A percentile compares a stretch with the other conserved stretches of the same genome.
Evolutionary conservation across 1,140 invertebrate genomes (phyloP).

Genomic region (Caerostris darwini): DNA sequence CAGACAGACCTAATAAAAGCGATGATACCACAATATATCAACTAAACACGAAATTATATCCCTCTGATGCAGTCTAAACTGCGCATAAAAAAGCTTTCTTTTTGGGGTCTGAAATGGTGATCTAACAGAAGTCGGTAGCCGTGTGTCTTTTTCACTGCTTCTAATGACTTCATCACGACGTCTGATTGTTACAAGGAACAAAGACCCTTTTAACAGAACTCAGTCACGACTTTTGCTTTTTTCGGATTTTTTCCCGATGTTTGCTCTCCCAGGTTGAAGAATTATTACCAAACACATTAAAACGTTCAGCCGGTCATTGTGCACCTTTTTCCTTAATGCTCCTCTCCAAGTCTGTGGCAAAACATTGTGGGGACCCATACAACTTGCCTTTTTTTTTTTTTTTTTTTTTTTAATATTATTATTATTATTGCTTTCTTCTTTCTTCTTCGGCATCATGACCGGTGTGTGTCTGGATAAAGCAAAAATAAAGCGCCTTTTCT

Average conservation of each 20-base stretch:
- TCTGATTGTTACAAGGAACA: slow-evolving; percentile 68
- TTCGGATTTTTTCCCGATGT: slow-evolving; percentile 29
- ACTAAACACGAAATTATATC: slow-evolving; percentile 58
- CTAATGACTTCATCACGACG: slow-evolving; percentile 73
- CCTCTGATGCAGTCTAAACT: slow-evolving; percentile 40
- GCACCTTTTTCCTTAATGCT: neutral
- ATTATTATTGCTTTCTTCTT: neutral
- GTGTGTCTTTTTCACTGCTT: neutral
- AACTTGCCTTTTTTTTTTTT: no score
- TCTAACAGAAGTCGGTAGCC: slow-evolving; percentile 32
- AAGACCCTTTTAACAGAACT: slow-evolving; percentile 61
- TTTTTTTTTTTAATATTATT: no score
- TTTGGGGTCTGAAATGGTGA: neutral
- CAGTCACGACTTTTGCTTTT: slow-evolving; percentile 63
- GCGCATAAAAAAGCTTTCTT: slow-evolving; percentile 41
- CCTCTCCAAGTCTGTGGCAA: no score
- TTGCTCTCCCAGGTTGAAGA: slow-evolving; percentile 41
- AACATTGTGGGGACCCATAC: no score
- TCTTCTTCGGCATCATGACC: neutral
- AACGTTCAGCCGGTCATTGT: slow-evolving; percentile 49
- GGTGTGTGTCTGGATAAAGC: neutral
- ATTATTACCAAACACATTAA: slow-evolving; percentile 49
- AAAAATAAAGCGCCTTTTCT: neutral
- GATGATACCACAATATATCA: slow-evolving; percentile 47
- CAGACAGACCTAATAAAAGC: slow-evolving; percentile 14